Conservation (phyloP, 2,113 vertebrate genomes). For the Urocynchramus pylzowi region DNA sequence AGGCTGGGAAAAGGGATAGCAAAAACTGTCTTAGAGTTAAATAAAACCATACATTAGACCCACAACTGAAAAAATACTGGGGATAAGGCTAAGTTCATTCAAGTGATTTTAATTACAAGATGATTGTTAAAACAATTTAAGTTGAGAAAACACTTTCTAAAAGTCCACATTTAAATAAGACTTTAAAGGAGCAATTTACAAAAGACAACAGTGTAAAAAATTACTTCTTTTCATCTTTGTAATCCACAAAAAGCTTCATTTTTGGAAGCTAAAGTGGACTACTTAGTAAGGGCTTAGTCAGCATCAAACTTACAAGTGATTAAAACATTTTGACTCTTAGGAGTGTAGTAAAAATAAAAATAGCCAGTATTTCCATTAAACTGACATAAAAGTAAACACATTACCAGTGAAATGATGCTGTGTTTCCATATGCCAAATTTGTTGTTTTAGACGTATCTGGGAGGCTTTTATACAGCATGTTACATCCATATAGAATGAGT, state of each 20-base stretch:
- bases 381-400: not conserved
- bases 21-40: not conserved
- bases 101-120: slow-evolving; percentile 28
- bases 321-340: not conserved
- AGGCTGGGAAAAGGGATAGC: not conserved
- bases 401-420: not conserved
- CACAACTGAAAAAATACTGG: not conserved
- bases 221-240: slow-evolving; percentile 33
- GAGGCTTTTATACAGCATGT: not conserved
- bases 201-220: not conserved
- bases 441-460: not conserved
- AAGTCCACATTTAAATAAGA: not conserved
- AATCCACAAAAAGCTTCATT: slow-evolving; percentile 34
- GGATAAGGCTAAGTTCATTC: not conserved
- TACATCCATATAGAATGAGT: not conserved
- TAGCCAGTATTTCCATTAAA: not conserved
- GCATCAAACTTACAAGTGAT: not conserved
- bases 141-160: slow-evolving; percentile 3
- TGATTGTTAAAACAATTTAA: slow-evolving; percentile 3
- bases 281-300: slow-evolving; percentile 24
- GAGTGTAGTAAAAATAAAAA: not conserved
- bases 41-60: not conserved
- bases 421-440: not conserved
- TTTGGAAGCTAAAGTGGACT: not conserved
- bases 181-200: slow-evolving; percentile 24